Evolutionary conservation across 2,113 vertebrate species (phyloP).

Genomic region (Poeciliopsis retropinna): DNA sequence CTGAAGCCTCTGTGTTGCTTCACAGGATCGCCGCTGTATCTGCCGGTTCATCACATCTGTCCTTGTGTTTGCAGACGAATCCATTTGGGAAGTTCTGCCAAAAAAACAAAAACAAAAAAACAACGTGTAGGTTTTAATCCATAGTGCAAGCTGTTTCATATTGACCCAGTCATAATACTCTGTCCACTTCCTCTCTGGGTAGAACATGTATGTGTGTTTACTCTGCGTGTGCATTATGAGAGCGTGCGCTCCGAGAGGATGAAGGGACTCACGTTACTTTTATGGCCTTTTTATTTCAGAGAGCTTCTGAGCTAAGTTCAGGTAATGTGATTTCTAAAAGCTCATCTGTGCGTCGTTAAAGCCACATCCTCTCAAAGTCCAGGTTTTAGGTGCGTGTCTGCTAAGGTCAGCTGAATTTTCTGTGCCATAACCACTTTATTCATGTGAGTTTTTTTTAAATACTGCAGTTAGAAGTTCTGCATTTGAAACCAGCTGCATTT

Average conservation of each 20-base stretch:
- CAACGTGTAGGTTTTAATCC: not conserved
- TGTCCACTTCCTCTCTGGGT: slow-evolving; percentile 25
- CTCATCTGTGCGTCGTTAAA: slow-evolving; percentile 42
- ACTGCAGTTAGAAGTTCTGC: not conserved
- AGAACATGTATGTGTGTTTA: slow-evolving; percentile 42
- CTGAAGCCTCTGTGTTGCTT: slow-evolving; percentile 28
- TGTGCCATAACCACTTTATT: not conserved
- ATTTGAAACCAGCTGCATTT: not conserved
- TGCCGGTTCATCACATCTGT: slow-evolving; percentile 40
- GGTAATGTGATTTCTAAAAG: slow-evolving; percentile 66
- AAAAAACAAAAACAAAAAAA: not conserved
- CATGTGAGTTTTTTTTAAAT: not conserved
- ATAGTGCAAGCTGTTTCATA: not conserved
- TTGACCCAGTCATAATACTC: slow-evolving; percentile 21
- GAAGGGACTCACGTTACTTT: slow-evolving; percentile 67
- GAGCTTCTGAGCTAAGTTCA: slow-evolving; percentile 39
- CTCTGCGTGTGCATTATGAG: slow-evolving; percentile 39
- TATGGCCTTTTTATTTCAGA: slow-evolving; percentile 62
- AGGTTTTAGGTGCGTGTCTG: slow-evolving; percentile 24
- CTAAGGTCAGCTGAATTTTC: not conserved
- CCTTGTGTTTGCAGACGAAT: slow-evolving; percentile 36
- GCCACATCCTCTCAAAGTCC: slow-evolving; percentile 46
- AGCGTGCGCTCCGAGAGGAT: slow-evolving; percentile 34
- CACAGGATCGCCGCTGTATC: slow-evolving; percentile 23
- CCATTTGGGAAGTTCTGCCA: slow-evolving; percentile 23